Base-by-base conservation (phyloP, 2,888 invertebrate species). In the Pseudeuparius sepicola region DNA sequence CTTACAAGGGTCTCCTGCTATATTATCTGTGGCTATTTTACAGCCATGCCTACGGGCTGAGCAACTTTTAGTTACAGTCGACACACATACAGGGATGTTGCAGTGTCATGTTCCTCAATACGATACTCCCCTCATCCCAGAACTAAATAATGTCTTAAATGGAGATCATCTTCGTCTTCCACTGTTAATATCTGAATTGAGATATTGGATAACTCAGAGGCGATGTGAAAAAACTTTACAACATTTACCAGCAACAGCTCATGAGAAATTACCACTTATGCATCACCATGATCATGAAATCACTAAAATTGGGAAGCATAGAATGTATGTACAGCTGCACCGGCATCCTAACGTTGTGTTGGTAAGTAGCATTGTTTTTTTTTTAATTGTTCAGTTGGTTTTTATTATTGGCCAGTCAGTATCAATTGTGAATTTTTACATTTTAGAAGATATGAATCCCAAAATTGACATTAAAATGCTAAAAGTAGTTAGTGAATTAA, bases 161-260 rank as follows among this genome's bases (percentile, higher is more conserved):
- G 72, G 73, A 1, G 85, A 87, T 59, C 75, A 74, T 43, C 63
- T 70, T 9, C 74, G 75, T 43, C 59, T 87, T 34, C 71, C 78
- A 3, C 61, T 68, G 10, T 64, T 82, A 20, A 70, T 87, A 27
- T 75, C 78, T 2, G 81, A 82, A 55, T 59, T 88, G 20, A 47
- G 63, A 49, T 86, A 78, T 57, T 93, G 93, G 88, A 77, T 96
- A 43, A 88, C 88, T 2, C 81, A 92, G 46, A 73, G 90, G 30
- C 74, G 94, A 3, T 94, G 93, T 56, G 90, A 93, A 57, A 93
- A 92, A 62, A 94, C 94, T 0, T 66, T 94, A 7, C 93, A 96
- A 54, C 90, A 93, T 63, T 65, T 96, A 34, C 90, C 92, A 4
- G 92, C 92, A 2, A 82, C 84, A 24, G 81, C 89, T 4, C 79